These are phyloP conservation scores for Hippopotamyrus pictus DNA, from an alignment of 2,797 vertebrate genomes.

Conservation along the genomic window DNA sequence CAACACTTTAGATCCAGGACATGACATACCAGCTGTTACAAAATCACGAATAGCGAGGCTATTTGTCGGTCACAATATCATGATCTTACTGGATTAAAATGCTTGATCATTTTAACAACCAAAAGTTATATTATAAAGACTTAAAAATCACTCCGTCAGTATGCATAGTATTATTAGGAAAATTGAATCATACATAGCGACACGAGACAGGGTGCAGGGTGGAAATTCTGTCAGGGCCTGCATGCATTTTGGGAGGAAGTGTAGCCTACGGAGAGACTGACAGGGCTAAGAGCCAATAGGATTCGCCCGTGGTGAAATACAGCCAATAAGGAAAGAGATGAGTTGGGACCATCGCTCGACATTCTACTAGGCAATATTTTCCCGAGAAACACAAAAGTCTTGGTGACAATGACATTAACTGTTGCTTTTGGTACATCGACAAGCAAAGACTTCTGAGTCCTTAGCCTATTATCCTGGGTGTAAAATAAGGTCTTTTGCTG, in stretches of 20 bases:
- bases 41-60: not conserved
- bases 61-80: not conserved
- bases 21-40: not conserved
- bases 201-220: not conserved
- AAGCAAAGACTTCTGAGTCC: not conserved
- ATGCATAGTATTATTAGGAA: not conserved
- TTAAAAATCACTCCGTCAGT: not conserved
- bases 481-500: not conserved
- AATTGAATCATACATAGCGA: not conserved
- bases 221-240: constrained; percentile 56
- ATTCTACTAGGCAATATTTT: constrained; percentile 55
- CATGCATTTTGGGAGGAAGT: constrained; percentile 37
- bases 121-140: not conserved
- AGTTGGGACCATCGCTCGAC: constrained; percentile 56
- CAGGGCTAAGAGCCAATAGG: constrained; percentile 43
- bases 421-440: not conserved
- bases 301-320: constrained; percentile 22
- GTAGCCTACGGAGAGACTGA: constrained; percentile 8
- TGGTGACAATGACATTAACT: constrained; percentile 17
- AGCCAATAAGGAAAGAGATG: constrained; percentile 42
- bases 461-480: not conserved
- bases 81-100: not conserved
- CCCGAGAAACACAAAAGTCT: constrained; percentile 58
- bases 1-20: not conserved
- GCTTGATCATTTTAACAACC: not conserved